phyloP scores from a whole-genome alignment of 2,113 vertebrate genomes.

The Elaphurus davidianus region DNA sequence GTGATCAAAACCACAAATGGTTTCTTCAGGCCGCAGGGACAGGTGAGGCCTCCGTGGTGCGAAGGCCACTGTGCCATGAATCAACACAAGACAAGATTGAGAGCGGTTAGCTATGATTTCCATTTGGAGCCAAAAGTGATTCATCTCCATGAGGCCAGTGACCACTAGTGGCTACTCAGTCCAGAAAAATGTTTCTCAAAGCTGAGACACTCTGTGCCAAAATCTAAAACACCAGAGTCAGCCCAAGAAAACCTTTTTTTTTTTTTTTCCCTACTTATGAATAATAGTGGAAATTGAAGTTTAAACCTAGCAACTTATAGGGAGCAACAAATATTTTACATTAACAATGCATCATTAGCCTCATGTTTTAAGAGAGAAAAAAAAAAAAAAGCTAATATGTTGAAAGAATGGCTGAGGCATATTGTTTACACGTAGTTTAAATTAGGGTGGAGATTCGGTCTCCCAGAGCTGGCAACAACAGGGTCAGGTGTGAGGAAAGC shows the following conservation, averaged over 20 bases:
- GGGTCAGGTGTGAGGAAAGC: constrained; percentile 49
- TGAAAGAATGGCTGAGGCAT: not conserved
- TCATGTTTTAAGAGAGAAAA: not conserved
- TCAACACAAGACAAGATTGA: not conserved
- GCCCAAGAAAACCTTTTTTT: not conserved
- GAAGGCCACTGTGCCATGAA: not conserved
- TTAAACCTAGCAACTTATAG: not conserved
- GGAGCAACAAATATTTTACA: not conserved
- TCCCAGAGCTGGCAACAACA: not conserved
- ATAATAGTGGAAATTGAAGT: not conserved
- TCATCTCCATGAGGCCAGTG: not conserved
- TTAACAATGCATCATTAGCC: not conserved
- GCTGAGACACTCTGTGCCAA: not conserved
- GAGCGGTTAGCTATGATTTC: not conserved
- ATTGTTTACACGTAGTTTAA: constrained; percentile 14
- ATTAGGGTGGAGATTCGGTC: not conserved
- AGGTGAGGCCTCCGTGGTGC: not conserved
- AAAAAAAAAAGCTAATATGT: not conserved
- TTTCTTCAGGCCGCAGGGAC: not conserved
- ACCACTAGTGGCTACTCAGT: not conserved
- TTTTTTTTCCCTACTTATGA: not conserved
- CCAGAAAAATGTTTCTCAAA: constrained; percentile 18
- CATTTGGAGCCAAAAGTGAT: not conserved
- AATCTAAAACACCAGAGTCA: not conserved
- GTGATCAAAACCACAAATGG: not conserved